Evolutionary conservation across 1,140 invertebrate genomes (phyloP).

Genomic region (Bathynomus jamesi): DNA sequence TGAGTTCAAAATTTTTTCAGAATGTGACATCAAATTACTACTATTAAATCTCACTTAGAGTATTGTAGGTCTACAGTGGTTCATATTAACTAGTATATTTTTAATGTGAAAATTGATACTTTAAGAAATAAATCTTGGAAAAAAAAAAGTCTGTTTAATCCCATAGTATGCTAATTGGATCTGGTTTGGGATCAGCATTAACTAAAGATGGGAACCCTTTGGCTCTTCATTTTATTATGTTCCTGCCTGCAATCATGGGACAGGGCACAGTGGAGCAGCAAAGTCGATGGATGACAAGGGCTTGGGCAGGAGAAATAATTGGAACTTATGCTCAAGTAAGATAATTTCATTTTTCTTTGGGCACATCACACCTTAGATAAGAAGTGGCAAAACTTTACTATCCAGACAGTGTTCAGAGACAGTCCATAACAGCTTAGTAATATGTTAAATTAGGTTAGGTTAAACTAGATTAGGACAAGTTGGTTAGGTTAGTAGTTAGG

Average conservation of each 20-base stretch:
- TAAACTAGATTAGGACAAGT: neutral
- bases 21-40: neutral
- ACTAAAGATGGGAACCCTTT: conserved; percentile 74
- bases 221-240: conserved; percentile 83
- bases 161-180: conserved; percentile 64
- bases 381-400: no score
- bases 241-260: conserved; percentile 78
- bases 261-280: conserved; percentile 80
- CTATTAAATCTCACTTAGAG: neutral
- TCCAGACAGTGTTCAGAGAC: no score
- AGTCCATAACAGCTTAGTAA: no score
- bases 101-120: neutral
- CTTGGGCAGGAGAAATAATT: conserved; percentile 72
- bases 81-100: neutral
- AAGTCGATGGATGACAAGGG: conserved; percentile 70
- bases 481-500: no score
- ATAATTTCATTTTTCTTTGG: neutral
- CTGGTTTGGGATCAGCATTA: conserved; percentile 64
- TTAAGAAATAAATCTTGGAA: neutral
- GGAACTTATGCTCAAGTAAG: conserved; percentile 84
- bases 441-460: no score
- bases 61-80: neutral
- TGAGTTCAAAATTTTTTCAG: neutral
- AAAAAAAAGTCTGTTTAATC: no score
- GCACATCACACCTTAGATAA: neutral